Base-by-base conservation (phyloP, 2,797 vertebrate genomes). In the Chelmon rostratus region DNA sequence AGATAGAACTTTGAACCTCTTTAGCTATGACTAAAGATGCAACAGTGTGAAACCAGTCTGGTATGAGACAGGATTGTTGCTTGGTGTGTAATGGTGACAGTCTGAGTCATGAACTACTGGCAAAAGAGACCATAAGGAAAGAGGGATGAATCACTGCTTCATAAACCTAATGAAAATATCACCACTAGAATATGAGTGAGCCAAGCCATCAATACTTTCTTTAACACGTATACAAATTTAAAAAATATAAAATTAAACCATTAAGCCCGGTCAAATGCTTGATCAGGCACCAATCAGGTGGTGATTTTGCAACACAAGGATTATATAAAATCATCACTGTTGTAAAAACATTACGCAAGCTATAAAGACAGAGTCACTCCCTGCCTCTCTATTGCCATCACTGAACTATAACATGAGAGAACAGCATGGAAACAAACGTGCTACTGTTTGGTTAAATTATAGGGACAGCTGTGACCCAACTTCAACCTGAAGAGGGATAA, bases 101-200 rank as follows among this genome's bases (percentile, higher is more conserved):
- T 33, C 56, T 86, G 81, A 85, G 66, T 89, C 63, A 87, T 63
- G 44, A 86, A 58, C 78, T 68, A 76, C 70, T 52, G 68, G 49
- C 3, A 31, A 73, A 31, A 76, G 42, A 70, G 53, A 42, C n/a
- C 44, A 35, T 8, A 31, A n/a, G 47, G 54, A 21, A 64, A 68
- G 9, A 49, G 1, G 38, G 61, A 64, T 57, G 83, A 85, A 73
- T 83, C 84, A 78, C 4, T 76, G 68, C 58, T 67, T 68, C 78
- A 78, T 68, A 82, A 71, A 76, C 6, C 23, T 21, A 74, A 65
- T 4, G 0, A 42, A 38, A 68, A 59, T 21, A 69, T 74, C 38
- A 73, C 19, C 28, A 13, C 6, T 25, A 50, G 23, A 47, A 69
- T 13, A 64, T 25, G 25, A 44, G 1, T 10, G 18, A 63, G 44